Evolutionary conservation across 2,797 vertebrate genomes (phyloP).

Genomic region (Coendou prehensilis): DNA sequence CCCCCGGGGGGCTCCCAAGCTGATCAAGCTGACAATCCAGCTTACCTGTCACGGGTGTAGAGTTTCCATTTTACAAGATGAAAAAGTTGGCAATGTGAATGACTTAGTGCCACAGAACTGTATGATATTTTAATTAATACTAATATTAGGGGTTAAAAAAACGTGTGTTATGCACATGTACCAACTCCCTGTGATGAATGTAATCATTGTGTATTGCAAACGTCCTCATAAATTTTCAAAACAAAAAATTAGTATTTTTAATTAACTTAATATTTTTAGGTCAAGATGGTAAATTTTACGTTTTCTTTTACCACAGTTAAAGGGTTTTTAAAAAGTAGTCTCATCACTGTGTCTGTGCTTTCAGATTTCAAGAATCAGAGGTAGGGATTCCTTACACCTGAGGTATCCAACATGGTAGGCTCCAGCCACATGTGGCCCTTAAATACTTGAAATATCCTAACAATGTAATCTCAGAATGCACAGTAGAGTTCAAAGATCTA

Average conservation of each 20-base stretch:
- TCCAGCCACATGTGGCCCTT: neutral
- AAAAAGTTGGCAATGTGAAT: neutral
- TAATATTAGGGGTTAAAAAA: neutral
- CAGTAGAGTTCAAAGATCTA: neutral
- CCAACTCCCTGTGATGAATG: neutral
- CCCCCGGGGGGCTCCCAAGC: neutral
- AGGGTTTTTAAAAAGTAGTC: no score
- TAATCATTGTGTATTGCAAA: neutral
- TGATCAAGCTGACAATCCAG: neutral
- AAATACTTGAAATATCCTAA: neutral
- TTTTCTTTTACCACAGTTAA: neutral
- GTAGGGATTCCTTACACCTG: neutral
- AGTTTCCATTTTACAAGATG: neutral
- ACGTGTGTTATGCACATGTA: neutral
- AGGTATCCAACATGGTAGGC: neutral
- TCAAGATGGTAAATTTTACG: neutral
- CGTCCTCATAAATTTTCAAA: neutral
- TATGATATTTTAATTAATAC: neutral
- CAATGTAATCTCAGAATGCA: neutral
- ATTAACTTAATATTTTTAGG: neutral
- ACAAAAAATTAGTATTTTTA: neutral
- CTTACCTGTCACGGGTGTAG: neutral
- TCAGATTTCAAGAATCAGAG: neutral
- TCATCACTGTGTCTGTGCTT: no score
- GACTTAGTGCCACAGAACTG: neutral